Base-by-base conservation (phyloP, 2,113 vertebrate species). In the Leptobrachium leishanense region DNA sequence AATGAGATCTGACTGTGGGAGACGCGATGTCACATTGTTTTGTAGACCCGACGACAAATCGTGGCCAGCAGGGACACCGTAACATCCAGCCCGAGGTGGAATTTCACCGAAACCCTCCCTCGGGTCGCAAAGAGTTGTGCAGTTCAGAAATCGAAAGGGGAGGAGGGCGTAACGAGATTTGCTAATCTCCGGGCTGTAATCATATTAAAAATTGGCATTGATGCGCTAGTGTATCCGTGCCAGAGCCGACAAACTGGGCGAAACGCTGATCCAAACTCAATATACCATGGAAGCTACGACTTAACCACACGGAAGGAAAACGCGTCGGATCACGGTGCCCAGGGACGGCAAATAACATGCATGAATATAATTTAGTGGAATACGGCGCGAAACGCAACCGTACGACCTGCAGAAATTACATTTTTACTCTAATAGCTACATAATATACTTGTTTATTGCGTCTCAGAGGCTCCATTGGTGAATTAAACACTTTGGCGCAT, bases 21-120 rank as follows among this genome's bases (percentile, higher is more conserved):
- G 67, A 67, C 2, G 44, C 74, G 67, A 76, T 67, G 64, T 67
- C 64, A 55, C 20, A 75, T 54, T 67, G 13, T 66, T 10, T 75
- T 65, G 31, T 68, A 54, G 20, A 50, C 8, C 9, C 31, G 59
- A 74, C 43, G 62, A 65, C 73, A 75, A 75, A 50, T 59, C 40
- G 5, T 2, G 43, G 72, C 74, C 74, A 53, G 12, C 46, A 5
- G 74, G 74, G 74, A 76, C 43, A 2, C 2, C 20, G 20, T 31
- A 31, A 31, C 20, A 31, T 31, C 20, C 12, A 67, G 74, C 74
- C 74, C 7, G 39, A 54, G 74, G 74, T 59, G 42, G 67, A 54
- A 54, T 68, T 76, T 55, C 20, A 42, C 64, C 54, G 43, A 6
- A 8, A 4, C 3, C 9, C 40, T 66, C 63, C 64, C 46, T 53